Conservation (phyloP, 2,797 vertebrate species). For the Tiaroga cobitis region DNA sequence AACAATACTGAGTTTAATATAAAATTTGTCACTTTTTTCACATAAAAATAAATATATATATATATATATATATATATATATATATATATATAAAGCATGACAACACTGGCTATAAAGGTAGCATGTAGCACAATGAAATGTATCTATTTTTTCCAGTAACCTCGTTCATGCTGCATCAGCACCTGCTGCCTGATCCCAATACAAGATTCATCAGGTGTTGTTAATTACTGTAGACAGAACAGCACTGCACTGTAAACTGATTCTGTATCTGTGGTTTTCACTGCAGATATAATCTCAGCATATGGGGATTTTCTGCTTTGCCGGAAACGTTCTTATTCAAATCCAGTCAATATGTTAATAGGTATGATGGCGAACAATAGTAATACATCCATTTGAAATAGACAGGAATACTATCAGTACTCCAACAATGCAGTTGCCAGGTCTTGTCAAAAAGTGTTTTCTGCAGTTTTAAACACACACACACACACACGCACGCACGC, state of each 20-base stretch:
- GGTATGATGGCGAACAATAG: neutral
- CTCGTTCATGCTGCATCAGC: neutral
- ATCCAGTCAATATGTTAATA: slow-evolving; percentile 34
- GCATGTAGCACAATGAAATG: neutral
- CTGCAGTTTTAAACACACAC: neutral
- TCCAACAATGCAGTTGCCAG: neutral
- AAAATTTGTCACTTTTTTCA: too few species aligned
- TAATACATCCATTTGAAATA: neutral
- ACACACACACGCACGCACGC: neutral
- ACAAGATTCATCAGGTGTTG: slow-evolving; percentile 31
- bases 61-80: too few species aligned
- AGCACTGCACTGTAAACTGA: slow-evolving; percentile 20
- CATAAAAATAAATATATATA: too few species aligned
- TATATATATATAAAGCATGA: neutral
- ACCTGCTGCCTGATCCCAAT: slow-evolving; percentile 8
- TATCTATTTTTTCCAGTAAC: neutral
- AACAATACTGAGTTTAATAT: too few species aligned
- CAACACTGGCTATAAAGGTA: too few species aligned
- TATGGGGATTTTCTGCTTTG: neutral
- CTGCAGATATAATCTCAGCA: neutral
- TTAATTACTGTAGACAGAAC: slow-evolving; percentile 20
- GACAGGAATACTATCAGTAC: neutral
- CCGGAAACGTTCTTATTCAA: slow-evolving; percentile 4
- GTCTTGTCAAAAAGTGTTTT: neutral
- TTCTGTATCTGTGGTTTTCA: slow-evolving; percentile 13